Percentiles rank a stretch among this genome's conserved stretches.
phyloP scores from a whole-genome alignment of 2,888 invertebrate species.

The Cheilosia scutellata region DNA sequence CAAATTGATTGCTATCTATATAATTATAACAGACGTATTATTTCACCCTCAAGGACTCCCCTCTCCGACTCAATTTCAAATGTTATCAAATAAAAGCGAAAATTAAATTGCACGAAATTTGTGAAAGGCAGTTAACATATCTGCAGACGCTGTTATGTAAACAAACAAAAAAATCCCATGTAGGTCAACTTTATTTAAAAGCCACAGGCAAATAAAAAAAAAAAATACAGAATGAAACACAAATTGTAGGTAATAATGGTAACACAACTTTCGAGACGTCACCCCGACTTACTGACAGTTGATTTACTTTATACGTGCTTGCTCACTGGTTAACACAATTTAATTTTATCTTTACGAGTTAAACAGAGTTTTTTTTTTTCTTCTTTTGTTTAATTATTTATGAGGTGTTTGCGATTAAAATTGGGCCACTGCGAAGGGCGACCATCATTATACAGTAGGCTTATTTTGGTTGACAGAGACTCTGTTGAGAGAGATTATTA shows the following conservation, averaged over 20 bases:
- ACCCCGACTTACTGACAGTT: slow-evolving; percentile 22
- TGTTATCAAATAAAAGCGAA: background rate
- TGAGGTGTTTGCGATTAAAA: slow-evolving; percentile 57
- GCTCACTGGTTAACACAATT: slow-evolving; percentile 58
- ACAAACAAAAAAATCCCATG: slow-evolving; percentile 29
- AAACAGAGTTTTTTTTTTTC: background rate
- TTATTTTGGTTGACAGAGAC: slow-evolving; percentile 4
- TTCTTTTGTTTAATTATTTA: slow-evolving; percentile 23
- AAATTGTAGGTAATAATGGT: slow-evolving; percentile 6
- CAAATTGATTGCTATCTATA: no score
- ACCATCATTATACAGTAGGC: background rate
- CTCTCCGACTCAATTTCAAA: background rate
- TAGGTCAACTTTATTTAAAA: slow-evolving; percentile 51
- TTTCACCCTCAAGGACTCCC: background rate
- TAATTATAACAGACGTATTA: no score
- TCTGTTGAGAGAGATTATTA: background rate
- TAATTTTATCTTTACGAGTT: slow-evolving; percentile 59
- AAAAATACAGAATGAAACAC: background rate
- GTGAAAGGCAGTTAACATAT: slow-evolving; percentile 25
- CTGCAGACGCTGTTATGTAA: slow-evolving; percentile 40
- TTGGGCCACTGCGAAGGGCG: slow-evolving; percentile 59
- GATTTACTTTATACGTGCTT: slow-evolving; percentile 55
- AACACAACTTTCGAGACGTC: slow-evolving; percentile 48
- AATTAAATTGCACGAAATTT: slow-evolving; percentile 8
- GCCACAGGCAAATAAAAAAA: slow-evolving; percentile 23